A percentile compares a stretch with the other conserved stretches of the same genome.
Evolutionary conservation across 2,797 vertebrate species (phyloP).

Genomic region (Galago senegalensis): DNA sequence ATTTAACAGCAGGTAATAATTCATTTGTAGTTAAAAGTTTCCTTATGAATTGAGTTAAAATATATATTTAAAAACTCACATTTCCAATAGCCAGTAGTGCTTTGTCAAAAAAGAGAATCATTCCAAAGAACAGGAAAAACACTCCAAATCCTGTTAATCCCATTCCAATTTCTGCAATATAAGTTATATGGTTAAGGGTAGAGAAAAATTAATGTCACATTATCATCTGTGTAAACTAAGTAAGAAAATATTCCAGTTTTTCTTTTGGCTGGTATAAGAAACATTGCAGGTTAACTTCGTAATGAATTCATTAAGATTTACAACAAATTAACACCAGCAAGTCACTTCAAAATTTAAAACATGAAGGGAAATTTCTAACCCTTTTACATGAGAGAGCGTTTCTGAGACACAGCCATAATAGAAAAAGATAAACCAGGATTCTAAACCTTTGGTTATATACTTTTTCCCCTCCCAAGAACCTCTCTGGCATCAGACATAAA

Average conservation of each 20-base stretch:
- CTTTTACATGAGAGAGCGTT: background rate
- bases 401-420: slow-evolving; percentile 21
- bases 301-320: background rate
- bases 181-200: slow-evolving; percentile 79
- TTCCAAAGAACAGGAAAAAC: slow-evolving; percentile 98
- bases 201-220: slow-evolving; percentile 45
- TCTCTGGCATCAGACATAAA: background rate
- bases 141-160: slow-evolving; percentile 98
- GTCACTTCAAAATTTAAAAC: slow-evolving; percentile 37
- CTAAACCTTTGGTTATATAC: background rate
- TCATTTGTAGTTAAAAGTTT: slow-evolving; percentile 55
- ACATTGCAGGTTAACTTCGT: background rate
- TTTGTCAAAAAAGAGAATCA: slow-evolving; percentile 99
- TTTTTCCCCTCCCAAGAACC: background rate
- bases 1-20: slow-evolving; percentile 25
- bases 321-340: slow-evolving; percentile 16
- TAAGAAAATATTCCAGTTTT: background rate
- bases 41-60: slow-evolving; percentile 71
- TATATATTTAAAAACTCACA: slow-evolving; percentile 90
- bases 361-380: slow-evolving; percentile 32
- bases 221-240: background rate
- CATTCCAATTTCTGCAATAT: slow-evolving; percentile 96
- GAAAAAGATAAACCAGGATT: slow-evolving; percentile 19
- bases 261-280: slow-evolving; percentile 23
- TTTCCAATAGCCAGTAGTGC: slow-evolving; percentile 98